Evolutionary conservation across 1,140 invertebrate genomes (phyloP).

Genomic region (Catajapyx aquilonaris): DNA sequence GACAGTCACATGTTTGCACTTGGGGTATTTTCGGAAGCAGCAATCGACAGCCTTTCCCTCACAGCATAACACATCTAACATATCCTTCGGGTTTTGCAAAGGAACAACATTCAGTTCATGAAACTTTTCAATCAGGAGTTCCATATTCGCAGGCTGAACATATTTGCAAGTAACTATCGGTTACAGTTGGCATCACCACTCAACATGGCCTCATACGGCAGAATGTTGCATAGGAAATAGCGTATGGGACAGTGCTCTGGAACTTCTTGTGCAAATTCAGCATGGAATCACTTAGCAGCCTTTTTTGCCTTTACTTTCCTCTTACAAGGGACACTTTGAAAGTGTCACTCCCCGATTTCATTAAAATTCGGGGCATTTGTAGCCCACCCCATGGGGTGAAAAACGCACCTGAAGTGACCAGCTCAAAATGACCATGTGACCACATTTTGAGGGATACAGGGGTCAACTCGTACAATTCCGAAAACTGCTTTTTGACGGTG

Average conservation of each 20-base stretch:
- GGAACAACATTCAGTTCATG: conserved; percentile 9
- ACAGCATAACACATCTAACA: conserved; percentile 6
- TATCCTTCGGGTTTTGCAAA: conserved; percentile 8
- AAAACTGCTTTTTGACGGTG: too few relatives aligned
- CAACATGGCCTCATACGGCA: conserved; percentile 8
- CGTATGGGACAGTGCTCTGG: not conserved
- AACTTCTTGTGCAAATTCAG: not conserved
- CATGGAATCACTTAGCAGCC: not conserved
- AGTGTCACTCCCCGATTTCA: too few relatives aligned
- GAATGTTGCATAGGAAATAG: not conserved
- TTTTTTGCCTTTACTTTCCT: not conserved
- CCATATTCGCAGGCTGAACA: conserved; percentile 9
- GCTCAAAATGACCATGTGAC: too few relatives aligned
- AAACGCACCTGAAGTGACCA: too few relatives aligned
- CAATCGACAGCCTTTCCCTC: not conserved
- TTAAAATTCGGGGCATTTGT: too few relatives aligned
- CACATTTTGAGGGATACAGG: too few relatives aligned
- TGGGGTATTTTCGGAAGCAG: not conserved
- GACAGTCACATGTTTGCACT: conserved; percentile 5
- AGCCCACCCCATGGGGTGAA: too few relatives aligned
- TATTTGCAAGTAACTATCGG: conserved; percentile 11
- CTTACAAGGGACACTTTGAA: too few relatives aligned
- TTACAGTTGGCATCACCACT: conserved; percentile 7
- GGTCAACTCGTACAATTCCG: too few relatives aligned
- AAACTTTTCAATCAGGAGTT: conserved; percentile 9